phyloP scores from a whole-genome alignment of 2,113 vertebrate genomes.

The Pelusios castaneus region DNA sequence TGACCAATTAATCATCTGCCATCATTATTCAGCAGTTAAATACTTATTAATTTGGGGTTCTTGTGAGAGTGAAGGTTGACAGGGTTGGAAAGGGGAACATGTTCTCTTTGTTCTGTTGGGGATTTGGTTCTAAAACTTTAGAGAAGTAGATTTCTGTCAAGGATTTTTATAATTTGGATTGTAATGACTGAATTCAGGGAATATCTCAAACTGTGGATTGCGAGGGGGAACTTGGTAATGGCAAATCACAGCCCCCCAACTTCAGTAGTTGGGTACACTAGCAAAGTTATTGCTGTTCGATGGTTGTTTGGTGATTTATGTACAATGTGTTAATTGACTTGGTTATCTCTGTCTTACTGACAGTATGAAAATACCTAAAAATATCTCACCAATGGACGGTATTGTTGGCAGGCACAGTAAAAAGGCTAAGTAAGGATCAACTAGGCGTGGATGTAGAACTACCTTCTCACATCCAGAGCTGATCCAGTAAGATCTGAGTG shows the following conservation, averaged over 20 bases:
- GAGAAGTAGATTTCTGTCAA: not conserved
- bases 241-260: not conserved
- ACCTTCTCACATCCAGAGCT: fast-evolving
- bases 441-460: not conserved
- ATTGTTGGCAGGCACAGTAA: not conserved
- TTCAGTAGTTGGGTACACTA: not conserved
- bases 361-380: not conserved
- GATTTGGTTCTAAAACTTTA: constrained; percentile 9
- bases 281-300: not conserved
- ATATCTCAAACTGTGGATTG: not conserved
- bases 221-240: not conserved
- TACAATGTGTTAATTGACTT: not conserved
- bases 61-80: constrained; percentile 65
- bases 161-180: constrained; percentile 26
- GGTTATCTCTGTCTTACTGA: not conserved
- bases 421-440: not conserved
- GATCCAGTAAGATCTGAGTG: fast-evolving
- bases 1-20: constrained; percentile 79
- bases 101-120: not conserved
- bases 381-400: not conserved
- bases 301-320: not conserved
- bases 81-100: constrained; percentile 51
- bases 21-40: constrained; percentile 78
- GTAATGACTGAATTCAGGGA: constrained; percentile 15
- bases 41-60: constrained; percentile 75